Evolutionary conservation across 2,888 invertebrate genomes (phyloP).

Genomic region (Argynnis bischoffii): DNA sequence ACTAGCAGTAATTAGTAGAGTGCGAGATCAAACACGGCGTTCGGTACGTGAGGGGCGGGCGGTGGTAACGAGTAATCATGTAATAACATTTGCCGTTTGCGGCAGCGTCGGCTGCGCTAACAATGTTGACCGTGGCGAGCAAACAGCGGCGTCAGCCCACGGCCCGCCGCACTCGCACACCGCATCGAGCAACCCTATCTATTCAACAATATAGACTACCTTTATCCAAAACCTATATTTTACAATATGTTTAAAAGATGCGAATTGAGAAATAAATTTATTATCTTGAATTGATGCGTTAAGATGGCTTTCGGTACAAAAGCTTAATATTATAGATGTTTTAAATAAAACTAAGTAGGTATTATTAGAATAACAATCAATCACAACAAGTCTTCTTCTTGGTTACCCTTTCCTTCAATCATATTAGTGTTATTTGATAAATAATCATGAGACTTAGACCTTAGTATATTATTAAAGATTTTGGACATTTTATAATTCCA

Average conservation of each 20-base stretch:
- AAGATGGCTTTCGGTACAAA: no score
- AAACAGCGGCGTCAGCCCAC: slow-evolving; percentile 74
- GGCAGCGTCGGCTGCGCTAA: slow-evolving; percentile 56
- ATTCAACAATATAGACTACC: slow-evolving; percentile 43
- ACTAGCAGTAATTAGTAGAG: slow-evolving; percentile 62
- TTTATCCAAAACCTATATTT: not conserved
- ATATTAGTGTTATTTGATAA: no score
- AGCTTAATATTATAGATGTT: no score
- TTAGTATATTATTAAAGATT: no score
- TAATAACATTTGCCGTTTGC: slow-evolving; percentile 67
- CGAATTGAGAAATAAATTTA: no score
- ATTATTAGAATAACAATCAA: no score
- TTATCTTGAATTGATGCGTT: no score
- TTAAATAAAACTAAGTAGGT: no score
- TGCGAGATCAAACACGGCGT: slow-evolving; percentile 60
- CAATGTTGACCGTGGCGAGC: slow-evolving; percentile 77
- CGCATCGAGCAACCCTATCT: slow-evolving; percentile 39
- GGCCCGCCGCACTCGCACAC: slow-evolving; percentile 49
- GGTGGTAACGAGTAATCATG: slow-evolving; percentile 60
- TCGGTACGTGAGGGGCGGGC: slow-evolving; percentile 62
- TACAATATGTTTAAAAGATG: not conserved
- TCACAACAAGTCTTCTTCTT: no score
- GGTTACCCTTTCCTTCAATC: no score
- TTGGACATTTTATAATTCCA: no score
- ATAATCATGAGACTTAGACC: no score